A percentile compares a stretch with the other conserved stretches of the same genome.
Conservation (phyloP, 2,888 invertebrate species). For the Ornithoptera priamus region DNA sequence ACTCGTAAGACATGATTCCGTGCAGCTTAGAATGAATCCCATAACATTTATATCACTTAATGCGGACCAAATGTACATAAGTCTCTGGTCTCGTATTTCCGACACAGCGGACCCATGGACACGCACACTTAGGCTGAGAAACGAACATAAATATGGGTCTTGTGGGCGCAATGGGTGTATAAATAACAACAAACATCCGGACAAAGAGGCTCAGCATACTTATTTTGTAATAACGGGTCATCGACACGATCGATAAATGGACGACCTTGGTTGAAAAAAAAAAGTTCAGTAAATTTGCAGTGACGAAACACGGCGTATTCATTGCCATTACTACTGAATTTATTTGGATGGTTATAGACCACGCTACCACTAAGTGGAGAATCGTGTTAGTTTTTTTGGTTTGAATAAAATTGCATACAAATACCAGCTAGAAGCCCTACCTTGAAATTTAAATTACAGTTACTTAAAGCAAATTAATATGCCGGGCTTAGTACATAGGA, state of each 20-base stretch:
- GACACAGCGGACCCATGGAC: conserved; percentile 10
- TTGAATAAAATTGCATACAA: neutral
- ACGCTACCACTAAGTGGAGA: conserved; percentile 5
- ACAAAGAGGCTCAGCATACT: conserved; percentile 31
- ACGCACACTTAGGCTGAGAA: conserved; percentile 15
- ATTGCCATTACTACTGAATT: conserved; percentile 19
- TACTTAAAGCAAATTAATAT: neutral
- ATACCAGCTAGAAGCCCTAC: neutral
- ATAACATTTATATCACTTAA: conserved; percentile 22
- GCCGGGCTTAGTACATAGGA: too few species aligned
- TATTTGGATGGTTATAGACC: conserved; percentile 11
- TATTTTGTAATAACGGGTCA: conserved; percentile 33
- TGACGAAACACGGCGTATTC: conserved; percentile 5
- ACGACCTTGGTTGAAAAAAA: conserved; percentile 22
- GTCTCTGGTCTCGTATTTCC: conserved; percentile 21
- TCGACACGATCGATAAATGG: conserved; percentile 28
- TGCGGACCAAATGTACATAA: conserved; percentile 7
- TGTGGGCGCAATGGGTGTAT: conserved; percentile 24
- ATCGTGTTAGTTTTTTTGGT: neutral
- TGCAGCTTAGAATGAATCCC: conserved; percentile 10
- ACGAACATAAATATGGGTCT: conserved; percentile 24
- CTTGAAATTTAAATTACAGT: neutral
- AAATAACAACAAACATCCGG: conserved; percentile 29
- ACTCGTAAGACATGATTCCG: conserved; percentile 7
- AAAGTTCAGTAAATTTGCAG: conserved; percentile 26